Evolutionary conservation across 2,797 vertebrate genomes (phyloP).

Genomic region (Artibeus jamaicensis): DNA sequence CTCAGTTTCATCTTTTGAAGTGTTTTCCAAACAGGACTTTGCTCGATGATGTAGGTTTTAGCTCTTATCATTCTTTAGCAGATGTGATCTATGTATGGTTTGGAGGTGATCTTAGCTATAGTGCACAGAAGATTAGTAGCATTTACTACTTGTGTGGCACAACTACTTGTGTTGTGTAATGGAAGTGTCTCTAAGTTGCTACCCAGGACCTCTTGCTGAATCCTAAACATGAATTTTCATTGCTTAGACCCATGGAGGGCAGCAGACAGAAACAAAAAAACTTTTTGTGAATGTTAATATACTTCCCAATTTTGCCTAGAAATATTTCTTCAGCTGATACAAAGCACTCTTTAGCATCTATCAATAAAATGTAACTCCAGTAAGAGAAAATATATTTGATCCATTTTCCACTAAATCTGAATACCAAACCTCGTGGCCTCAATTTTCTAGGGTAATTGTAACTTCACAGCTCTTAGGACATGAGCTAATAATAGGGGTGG

Average conservation of each 20-base stretch:
- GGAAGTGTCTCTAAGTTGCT: slow-evolving; percentile 91
- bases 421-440: slow-evolving; percentile 88
- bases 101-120: slow-evolving; percentile 92
- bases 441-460: slow-evolving; percentile 81
- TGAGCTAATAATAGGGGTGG: background rate
- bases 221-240: slow-evolving; percentile 84
- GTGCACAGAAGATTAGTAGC: slow-evolving; percentile 90
- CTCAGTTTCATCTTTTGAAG: slow-evolving; percentile 78
- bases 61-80: slow-evolving; percentile 81
- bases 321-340: slow-evolving; percentile 77
- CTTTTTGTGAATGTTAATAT: slow-evolving; percentile 92
- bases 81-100: slow-evolving; percentile 85
- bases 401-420: slow-evolving; percentile 89
- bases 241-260: slow-evolving; percentile 88
- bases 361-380: slow-evolving; percentile 93
- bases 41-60: slow-evolving; percentile 84
- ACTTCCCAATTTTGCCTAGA: slow-evolving; percentile 76
- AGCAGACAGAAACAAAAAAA: slow-evolving; percentile 87
- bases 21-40: slow-evolving; percentile 78
- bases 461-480: slow-evolving; percentile 85
- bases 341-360: slow-evolving; percentile 84
- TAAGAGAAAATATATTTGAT: slow-evolving; percentile 90
- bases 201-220: slow-evolving; percentile 92
- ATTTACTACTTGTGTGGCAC: slow-evolving; percentile 72
- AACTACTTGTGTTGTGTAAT: slow-evolving; percentile 83